Evolutionary conservation across 2,797 vertebrate genomes (phyloP), one percentile per base, ranked within the genome.

Genomic region (Sternotherus odoratus): DNA sequence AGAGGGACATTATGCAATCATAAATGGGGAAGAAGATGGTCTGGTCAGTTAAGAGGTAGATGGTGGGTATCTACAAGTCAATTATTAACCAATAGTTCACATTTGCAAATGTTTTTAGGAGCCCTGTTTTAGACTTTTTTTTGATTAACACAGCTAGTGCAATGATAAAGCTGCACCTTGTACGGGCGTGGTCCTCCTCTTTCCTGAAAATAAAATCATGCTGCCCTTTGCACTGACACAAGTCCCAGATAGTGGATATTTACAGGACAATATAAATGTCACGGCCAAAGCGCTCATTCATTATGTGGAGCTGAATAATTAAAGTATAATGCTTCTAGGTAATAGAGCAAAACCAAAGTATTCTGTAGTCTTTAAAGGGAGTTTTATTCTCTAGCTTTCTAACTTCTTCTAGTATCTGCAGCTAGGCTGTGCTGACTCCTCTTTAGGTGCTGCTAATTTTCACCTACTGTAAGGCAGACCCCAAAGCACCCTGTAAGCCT

Each of bases 261-360:
- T 1, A 1, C 8, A 53, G 33, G 0, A 0, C 2, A 51, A 1
- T 36, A 83, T 19, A 15, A 69, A 69, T 23, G 63, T 19, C 8
- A 21, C 1, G 5, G 19, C 54, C 89, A n/a, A 23, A 43, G 5
- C 49, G 5, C 1, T 51, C 46, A 30, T 2, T 83, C 54, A 30
- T 75, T 6, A 0, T 15, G 51, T 36, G 43, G 1, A 0, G 0
- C 0, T 5, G 7, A 26, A 43, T 36, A 21, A 49, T 1, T 5
- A 0, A 78, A 53, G 6, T 82, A 90, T 46, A 3, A 9, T 0
- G 13, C 1, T 28, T 46, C 26, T 46, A 75, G 28, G 24, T 28
- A 7, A 75, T 3, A 48, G 24, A 75, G 46, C 12, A 75, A 43
- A 46, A 28, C 8, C 26, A 39, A 69, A 39, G 17, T 36, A 36